A percentile compares a stretch with the other conserved stretches of the same genome.
Conservation (phyloP, 2,113 vertebrate species). For the Riparia riparia region DNA sequence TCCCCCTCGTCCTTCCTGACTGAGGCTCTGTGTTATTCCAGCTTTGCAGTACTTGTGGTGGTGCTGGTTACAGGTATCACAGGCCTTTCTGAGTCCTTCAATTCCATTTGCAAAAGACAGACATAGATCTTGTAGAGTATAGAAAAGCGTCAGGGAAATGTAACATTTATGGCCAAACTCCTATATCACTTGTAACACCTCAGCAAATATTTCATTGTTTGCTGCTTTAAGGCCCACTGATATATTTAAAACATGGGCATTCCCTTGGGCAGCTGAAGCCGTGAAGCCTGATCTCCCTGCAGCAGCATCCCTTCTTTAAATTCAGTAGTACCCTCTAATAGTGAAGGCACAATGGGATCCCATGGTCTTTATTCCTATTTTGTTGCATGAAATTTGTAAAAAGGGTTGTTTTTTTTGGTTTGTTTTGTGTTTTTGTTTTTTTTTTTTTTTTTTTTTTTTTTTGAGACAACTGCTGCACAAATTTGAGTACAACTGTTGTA, state of each 20-base stretch:
- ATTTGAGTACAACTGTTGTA: background rate
- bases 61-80: background rate
- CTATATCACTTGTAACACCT: background rate
- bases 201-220: background rate
- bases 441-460: background rate
- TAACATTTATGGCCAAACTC: background rate
- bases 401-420: background rate
- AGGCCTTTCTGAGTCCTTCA: background rate
- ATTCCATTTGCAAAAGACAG: background rate
- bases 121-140: background rate
- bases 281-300: background rate
- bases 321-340: background rate
- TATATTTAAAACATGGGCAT: background rate
- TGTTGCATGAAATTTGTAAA: background rate
- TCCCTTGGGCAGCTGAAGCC: background rate
- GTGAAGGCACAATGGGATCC: background rate
- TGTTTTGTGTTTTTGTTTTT: no score
- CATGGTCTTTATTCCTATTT: background rate
- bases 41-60: background rate
- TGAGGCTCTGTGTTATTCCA: background rate
- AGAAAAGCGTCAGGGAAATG: background rate
- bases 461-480: background rate
- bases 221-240: background rate
- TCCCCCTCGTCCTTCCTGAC: background rate
- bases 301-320: background rate